These are phyloP conservation scores for Aegotheles bennettii DNA, from an alignment of 2,113 vertebrate species.

Conservation along the genomic window DNA sequence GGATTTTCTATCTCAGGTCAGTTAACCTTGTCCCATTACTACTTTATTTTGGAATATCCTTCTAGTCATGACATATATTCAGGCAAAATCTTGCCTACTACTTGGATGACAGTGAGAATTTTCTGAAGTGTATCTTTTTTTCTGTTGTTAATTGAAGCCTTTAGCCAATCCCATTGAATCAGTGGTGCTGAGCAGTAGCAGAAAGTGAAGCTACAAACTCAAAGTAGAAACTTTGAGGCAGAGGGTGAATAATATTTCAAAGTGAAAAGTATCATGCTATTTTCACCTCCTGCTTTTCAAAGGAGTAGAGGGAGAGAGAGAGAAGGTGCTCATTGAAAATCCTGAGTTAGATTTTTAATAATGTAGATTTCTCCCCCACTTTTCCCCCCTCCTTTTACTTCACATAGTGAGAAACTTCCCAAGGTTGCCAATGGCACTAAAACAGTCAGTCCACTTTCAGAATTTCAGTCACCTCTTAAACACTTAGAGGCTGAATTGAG, in stretches of 20 bases:
- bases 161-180: background rate
- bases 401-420: conserved; percentile 73
- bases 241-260: conserved; percentile 42
- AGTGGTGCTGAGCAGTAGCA: background rate
- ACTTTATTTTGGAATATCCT: background rate
- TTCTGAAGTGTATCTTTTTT: background rate
- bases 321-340: conserved; percentile 61
- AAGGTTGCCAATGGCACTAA: conserved; percentile 69
- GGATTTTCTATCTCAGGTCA: background rate
- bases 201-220: conserved; percentile 5
- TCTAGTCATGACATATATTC: background rate
- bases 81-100: background rate
- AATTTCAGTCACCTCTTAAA: conserved; percentile 84
- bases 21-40: rapidly evolving
- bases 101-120: background rate
- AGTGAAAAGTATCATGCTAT: conserved; percentile 61
- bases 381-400: background rate
- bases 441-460: conserved; percentile 74
- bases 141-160: background rate
- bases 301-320: conserved; percentile 8
- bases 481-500: conserved; percentile 77
- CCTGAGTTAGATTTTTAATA: conserved; percentile 63
- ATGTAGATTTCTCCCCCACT: conserved; percentile 48
- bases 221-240: conserved; percentile 19
- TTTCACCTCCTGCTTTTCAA: conserved; percentile 62